Percentiles rank a stretch among this genome's conserved stretches.
These are phyloP conservation scores for Apeira syringaria DNA, from an alignment of 2,888 invertebrate genomes.

Conservation along the genomic window DNA sequence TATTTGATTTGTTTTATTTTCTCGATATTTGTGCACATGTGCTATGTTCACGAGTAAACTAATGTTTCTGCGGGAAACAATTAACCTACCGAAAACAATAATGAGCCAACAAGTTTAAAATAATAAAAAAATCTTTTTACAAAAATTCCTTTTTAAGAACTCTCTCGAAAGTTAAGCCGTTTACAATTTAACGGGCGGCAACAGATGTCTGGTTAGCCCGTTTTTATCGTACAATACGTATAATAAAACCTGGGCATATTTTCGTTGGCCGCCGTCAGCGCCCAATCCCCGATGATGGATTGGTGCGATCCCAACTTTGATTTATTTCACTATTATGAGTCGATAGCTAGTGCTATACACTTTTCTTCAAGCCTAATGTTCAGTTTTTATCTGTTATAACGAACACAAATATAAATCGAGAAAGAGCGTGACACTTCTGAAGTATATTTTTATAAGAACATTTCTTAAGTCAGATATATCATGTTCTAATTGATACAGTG, in stretches of 20 bases:
- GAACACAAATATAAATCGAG: too few species aligned
- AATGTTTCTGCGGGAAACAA: too few species aligned
- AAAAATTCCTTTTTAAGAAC: neutral
- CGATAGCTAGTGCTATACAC: slow-evolving; percentile 33
- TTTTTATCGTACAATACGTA: slow-evolving; percentile 44
- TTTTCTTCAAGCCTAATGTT: slow-evolving; percentile 23
- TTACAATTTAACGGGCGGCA: slow-evolving; percentile 21
- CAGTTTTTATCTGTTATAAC: neutral
- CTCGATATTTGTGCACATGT: too few species aligned
- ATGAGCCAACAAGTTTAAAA: too few species aligned
- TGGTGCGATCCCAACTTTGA: slow-evolving; percentile 41
- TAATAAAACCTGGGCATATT: slow-evolving; percentile 48
- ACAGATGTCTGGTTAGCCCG: slow-evolving; percentile 25
- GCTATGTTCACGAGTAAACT: too few species aligned
- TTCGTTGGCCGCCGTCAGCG: slow-evolving; percentile 37
- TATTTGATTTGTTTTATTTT: too few species aligned
- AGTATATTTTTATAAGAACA: too few species aligned
- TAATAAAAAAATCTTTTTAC: too few species aligned
- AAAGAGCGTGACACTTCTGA: too few species aligned
- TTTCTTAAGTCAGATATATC: too few species aligned
- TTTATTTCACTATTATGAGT: slow-evolving; percentile 51
- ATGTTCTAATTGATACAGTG: too few species aligned
- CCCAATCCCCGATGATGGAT: slow-evolving; percentile 51
- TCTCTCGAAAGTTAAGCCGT: slow-evolving; percentile 10
- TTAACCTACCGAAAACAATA: too few species aligned